Evolutionary conservation across 2,888 invertebrate species (phyloP).

Genomic region (Sinotaia quadrata): DNA sequence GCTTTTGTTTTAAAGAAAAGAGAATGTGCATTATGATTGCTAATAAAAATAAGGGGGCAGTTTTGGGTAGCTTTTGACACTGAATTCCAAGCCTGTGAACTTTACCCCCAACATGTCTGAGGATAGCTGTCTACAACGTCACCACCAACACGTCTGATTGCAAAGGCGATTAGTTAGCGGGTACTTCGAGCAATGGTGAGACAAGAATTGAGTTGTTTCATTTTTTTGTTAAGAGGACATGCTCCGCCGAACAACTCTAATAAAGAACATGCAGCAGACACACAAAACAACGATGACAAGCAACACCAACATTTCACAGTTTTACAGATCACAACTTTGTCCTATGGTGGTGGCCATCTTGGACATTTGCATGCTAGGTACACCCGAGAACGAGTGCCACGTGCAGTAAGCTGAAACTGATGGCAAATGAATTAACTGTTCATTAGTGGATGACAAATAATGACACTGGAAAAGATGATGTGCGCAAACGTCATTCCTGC

Average conservation of each 20-base stretch:
- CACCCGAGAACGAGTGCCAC: neutral
- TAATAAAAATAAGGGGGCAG: no score
- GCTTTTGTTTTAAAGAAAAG: no score
- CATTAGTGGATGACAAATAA: neutral
- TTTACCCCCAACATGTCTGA: no score
- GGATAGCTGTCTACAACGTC: no score
- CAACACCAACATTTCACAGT: neutral
- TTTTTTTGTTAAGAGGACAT: slow-evolving; percentile 2
- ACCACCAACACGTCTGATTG: no score
- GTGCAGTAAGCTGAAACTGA: slow-evolving; percentile 13
- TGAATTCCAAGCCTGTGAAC: no score
- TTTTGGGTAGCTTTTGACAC: no score
- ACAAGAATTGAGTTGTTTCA: neutral
- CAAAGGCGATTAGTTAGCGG: neutral
- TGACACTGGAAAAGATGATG: neutral
- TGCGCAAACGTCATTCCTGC: neutral
- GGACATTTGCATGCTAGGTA: slow-evolving; percentile 15
- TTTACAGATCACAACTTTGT: neutral
- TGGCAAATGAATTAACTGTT: neutral
- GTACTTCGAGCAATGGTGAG: neutral
- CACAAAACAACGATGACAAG: neutral
- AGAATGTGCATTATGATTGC: no score
- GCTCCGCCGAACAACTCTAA: slow-evolving; percentile 9
- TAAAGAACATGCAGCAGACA: neutral
- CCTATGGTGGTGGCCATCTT: slow-evolving; percentile 21